Conservation (phyloP, 2,113 vertebrate genomes). For the Thunnus thynnus region DNA sequence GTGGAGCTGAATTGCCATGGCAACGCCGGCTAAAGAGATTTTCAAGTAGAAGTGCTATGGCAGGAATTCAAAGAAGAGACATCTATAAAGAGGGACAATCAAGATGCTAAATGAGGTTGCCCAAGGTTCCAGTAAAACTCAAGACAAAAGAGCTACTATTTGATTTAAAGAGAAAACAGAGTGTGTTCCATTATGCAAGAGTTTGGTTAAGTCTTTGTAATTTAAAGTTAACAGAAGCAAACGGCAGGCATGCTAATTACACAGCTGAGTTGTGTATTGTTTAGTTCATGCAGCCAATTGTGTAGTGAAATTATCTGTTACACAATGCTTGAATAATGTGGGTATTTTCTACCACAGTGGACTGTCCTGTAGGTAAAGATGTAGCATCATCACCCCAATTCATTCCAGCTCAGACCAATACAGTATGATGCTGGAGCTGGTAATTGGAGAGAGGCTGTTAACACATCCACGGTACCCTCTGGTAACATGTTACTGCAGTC, state of each 20-base stretch:
- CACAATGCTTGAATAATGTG: background rate
- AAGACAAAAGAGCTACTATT: conserved; percentile 15
- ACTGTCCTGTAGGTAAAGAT: conserved; percentile 25
- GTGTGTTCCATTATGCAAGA: background rate
- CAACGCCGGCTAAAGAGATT: conserved; percentile 72
- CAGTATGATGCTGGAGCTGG: background rate
- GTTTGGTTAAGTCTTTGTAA: background rate
- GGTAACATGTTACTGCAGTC: background rate
- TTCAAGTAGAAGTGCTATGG: conserved; percentile 53
- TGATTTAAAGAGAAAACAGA: conserved; percentile 4
- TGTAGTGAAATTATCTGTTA: conserved; percentile 9
- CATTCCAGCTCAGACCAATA: background rate
- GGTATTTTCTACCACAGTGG: background rate
- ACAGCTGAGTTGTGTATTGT: background rate
- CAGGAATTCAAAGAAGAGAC: conserved; percentile 51
- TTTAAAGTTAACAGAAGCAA: conserved; percentile 11
- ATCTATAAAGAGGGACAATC: conserved; percentile 31
- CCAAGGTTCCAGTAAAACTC: conserved; percentile 7
- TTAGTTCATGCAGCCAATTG: background rate
- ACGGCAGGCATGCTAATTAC: background rate
- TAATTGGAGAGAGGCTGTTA: background rate
- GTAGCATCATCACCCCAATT: background rate
- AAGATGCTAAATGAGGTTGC: conserved; percentile 20
- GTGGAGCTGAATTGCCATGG: conserved; percentile 72
- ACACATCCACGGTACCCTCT: background rate